Evolutionary conservation across 92 coral and sea anemone species (phyloP).

Genomic region (Paramuricea clavata): DNA sequence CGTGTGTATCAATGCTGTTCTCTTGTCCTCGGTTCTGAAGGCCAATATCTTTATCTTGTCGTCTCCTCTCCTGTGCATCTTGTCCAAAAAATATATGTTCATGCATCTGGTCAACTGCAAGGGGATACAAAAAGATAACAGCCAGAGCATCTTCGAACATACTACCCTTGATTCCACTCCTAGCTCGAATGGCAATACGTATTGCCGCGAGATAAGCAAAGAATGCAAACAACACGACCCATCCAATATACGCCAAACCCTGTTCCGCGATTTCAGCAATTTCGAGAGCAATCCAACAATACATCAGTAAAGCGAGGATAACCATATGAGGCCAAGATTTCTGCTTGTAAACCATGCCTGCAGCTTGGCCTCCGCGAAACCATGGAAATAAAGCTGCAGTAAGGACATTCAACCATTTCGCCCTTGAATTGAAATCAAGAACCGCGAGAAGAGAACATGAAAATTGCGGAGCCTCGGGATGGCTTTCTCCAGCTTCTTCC

Average conservation of each 20-base stretch:
- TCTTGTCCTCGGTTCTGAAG: constrained; percentile 2
- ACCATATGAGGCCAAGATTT: constrained; percentile 77
- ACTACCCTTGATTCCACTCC: constrained; percentile 60
- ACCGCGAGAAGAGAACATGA: constrained; percentile 73
- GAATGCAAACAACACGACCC: constrained; percentile 63
- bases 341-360: constrained; percentile 60
- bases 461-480: constrained; percentile 79
- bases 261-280: constrained; percentile 70
- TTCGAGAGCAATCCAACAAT: constrained; percentile 76
- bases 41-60: background rate
- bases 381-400: constrained; percentile 82
- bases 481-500: constrained; percentile 68
- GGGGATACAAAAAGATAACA: constrained; percentile 67
- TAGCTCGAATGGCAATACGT: constrained; percentile 47
- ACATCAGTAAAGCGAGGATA: constrained; percentile 77
- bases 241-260: constrained; percentile 81
- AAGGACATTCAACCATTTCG: constrained; percentile 54
- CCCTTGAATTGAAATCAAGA: constrained; percentile 49
- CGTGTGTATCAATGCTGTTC: background rate
- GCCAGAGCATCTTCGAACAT: constrained; percentile 73
- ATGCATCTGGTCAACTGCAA: constrained; percentile 74
- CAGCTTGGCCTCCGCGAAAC: constrained; percentile 85
- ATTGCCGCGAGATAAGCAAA: constrained; percentile 73
- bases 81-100: constrained; percentile 54
- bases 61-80: constrained; percentile 15